A percentile compares a stretch with the other conserved stretches of the same genome.
phyloP scores from a whole-genome alignment of 1,140 invertebrate genomes.

The Meloidogyne exigua region DNA sequence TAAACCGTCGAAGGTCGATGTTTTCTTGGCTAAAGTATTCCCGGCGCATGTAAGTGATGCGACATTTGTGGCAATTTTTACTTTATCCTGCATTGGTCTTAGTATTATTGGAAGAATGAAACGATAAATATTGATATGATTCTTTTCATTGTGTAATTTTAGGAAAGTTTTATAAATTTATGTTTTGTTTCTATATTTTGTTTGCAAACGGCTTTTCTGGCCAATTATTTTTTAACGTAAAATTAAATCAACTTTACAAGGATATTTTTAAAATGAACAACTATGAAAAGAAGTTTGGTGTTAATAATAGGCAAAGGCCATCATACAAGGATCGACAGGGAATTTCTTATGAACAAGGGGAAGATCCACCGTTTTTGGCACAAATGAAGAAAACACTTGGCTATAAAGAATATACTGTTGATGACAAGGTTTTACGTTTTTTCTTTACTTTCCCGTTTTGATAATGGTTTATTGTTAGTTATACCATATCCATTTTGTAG shows the following conservation, averaged over 20 bases:
- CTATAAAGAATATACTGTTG: constrained; percentile 47
- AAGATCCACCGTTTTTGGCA: constrained; percentile 49
- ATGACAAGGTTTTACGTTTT: constrained; percentile 47
- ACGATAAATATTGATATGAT: neutral
- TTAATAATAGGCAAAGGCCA: constrained; percentile 40
- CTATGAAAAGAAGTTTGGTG: neutral
- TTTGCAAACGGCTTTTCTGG: too few species aligned
- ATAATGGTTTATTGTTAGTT: neutral
- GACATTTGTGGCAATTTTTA: neutral
- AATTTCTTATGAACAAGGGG: constrained; percentile 42
- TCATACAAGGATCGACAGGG: constrained; percentile 52
- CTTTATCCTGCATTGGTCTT: neutral
- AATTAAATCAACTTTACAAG: too few species aligned
- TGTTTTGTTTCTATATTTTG: too few species aligned
- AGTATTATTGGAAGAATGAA: neutral
- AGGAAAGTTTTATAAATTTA: too few species aligned
- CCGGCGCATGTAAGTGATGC: neutral
- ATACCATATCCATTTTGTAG: constrained; percentile 23
- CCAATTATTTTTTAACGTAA: too few species aligned
- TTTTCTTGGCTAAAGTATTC: neutral
- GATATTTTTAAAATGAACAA: neutral
- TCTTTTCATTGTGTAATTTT: too few species aligned
- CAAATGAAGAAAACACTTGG: constrained; percentile 52
- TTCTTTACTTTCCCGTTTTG: too few species aligned
- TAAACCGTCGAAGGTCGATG: neutral